Conservation (phyloP, 35 echinoderm and acorn worm genomes). For the Ptychodera flava region DNA sequence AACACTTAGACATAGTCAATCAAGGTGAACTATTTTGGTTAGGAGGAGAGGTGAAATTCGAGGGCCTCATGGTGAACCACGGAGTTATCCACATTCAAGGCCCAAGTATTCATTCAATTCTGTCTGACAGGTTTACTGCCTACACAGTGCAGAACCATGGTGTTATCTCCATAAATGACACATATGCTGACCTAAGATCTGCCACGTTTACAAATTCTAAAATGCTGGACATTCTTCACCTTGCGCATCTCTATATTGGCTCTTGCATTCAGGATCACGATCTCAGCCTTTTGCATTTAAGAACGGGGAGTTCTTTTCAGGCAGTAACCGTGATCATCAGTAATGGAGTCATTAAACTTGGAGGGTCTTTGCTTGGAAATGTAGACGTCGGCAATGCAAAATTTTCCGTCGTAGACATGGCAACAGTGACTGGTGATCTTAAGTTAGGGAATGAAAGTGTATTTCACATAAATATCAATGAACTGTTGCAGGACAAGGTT, state of each 20-base stretch:
- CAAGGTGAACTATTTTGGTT: not conserved
- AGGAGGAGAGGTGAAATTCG: not conserved
- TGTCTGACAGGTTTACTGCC: not conserved
- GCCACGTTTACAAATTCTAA: not conserved
- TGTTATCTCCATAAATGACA: not conserved
- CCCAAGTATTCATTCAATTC: not conserved
- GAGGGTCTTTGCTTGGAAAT: not conserved
- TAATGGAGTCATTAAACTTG: not conserved
- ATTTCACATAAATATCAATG: too few species aligned
- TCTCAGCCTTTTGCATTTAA: not conserved
- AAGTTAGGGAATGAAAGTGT: too few species aligned
- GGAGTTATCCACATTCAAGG: not conserved
- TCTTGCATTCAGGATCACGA: not conserved
- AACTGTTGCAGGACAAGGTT: too few species aligned
- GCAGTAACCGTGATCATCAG: not conserved
- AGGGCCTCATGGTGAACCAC: not conserved
- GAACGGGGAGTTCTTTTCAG: too few species aligned
- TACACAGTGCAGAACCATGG: not conserved
- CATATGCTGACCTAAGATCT: not conserved
- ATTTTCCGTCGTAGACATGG: too few species aligned
- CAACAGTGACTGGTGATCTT: too few species aligned
- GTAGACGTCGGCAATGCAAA: not conserved
- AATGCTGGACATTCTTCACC: not conserved
- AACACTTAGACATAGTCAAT: not conserved
- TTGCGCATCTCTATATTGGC: not conserved